Conservation (phyloP, 2,888 invertebrate genomes). For the Drosophila vallismaia region DNA sequence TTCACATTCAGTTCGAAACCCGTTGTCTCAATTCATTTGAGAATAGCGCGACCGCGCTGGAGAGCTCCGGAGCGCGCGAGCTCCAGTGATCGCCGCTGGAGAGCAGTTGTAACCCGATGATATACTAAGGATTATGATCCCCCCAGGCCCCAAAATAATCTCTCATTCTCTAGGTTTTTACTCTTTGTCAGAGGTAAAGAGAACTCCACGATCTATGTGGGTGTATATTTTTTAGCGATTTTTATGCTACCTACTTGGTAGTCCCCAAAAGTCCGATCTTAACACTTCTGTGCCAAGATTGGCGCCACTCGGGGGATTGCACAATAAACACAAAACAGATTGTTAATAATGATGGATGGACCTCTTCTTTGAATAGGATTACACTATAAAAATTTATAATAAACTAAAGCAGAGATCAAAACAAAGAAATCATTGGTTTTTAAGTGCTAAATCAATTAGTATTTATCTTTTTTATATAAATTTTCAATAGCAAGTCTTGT, state of each 20-base stretch:
- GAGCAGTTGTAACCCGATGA: not conserved
- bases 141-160: not conserved
- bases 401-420: not conserved
- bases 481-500: too few species aligned
- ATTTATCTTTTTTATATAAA: too few species aligned
- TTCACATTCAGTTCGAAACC: constrained; percentile 3
- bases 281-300: constrained; percentile 33
- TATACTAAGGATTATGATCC: constrained; percentile 5
- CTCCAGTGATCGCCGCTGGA: constrained; percentile 7
- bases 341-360: constrained; percentile 25
- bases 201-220: not conserved
- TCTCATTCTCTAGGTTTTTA: not conserved
- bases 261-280: constrained; percentile 10
- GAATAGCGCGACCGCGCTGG: not conserved
- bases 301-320: constrained; percentile 29
- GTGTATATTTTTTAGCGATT: not conserved
- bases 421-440: too few species aligned
- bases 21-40: constrained; percentile 9
- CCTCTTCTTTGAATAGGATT: constrained; percentile 9
- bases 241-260: constrained; percentile 12
- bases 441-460: too few species aligned
- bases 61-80: not conserved
- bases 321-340: constrained; percentile 24
- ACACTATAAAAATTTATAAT: constrained; percentile 1
- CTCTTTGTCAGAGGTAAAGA: not conserved